Base-by-base conservation (phyloP, 2,113 vertebrate species). In the Pelecanoides urinatrix region DNA sequence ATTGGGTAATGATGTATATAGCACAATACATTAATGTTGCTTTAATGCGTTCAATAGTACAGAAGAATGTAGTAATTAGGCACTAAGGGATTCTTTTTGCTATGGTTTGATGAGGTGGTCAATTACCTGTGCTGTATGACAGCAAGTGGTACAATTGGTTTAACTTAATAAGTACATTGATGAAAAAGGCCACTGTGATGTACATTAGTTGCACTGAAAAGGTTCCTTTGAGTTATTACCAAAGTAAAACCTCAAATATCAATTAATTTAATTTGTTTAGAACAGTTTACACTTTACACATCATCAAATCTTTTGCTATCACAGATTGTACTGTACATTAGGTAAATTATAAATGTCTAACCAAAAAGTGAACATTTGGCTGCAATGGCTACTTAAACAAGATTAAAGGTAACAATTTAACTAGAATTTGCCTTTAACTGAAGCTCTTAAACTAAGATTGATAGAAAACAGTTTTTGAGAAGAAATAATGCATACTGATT, bases 261-360 rank as follows among this genome's bases (percentile, higher is more conserved):
- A 98, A 98, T 98, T 98, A 98, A 97, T 94, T 76, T 97, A 97
- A 98, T 97, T 97, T 98, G 94, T 98, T 98, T 98, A 96, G 88
- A 97, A 77, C 44, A 89, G 71, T 97, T 98, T 97, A 94, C 85
- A 89, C 44, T 95, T 97, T 96, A 96, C 95, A 90, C 84, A 92
- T 83, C 80, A 94, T 96, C 85, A 95, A 95, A 94, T 81, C 82
- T 93, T 96, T 96, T 96, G 84, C 75, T 94, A 93, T 95, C 59
- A 74, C 72, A 89, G 45, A 81, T 45, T 93, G 59, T 47, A 93
- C 56, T 49, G 42, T 91, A 77, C 61, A 80, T 91, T 93, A 97
- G 73, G 90, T 94, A 95, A 96, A 88, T 90, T 87, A 81, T 91
- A 96, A 97, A 97, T 72, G 93, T 87, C 78, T 92, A 89, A 71